Evolutionary conservation across 2,888 invertebrate species (phyloP), one percentile per base, ranked within the genome.

Genomic region (Himalopsyche tibetana): DNA sequence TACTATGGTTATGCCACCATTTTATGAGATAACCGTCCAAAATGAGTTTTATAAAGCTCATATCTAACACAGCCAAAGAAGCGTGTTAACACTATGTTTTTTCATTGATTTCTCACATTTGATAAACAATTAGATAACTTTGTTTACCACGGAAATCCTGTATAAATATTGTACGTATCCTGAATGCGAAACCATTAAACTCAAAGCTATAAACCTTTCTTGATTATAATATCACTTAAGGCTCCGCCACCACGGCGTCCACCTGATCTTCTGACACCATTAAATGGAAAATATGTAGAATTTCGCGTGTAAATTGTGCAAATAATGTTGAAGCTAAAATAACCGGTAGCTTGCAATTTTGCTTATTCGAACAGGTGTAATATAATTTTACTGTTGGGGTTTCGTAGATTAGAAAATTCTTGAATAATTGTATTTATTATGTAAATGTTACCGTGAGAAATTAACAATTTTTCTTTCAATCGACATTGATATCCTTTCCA

Each of bases 261-360:
- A 15, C 15, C 51, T 36, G 9, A 69, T 19, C 19, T 36, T 74
- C 11, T 28, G 74, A 36, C 74, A 9, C 74, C 15, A 38, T 38
- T 15, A 38, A 36, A 15, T 38, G 38, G 12, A 74, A 74, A 74
- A 74, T 74, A 74, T 38, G 74, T 74, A 12, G 69, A 74, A 74
- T 74, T 74, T 19, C 12, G 19, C 36, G 38, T 74, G 36, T 11
- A 74, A 74, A 36, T 74, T 74, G 38, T 36, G 4, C 36, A 74
- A 74, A 74, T 38, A 74, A 12, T 38, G 9, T 12, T 15, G 51
- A 11, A 36, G 15, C 38, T 36, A 12, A 4, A 74, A 15, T 74
- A 74, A 74, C 0, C 74, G 36, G 38, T 38, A 74, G 74, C 38
- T 38, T 5, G 11, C 15, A 36, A 74, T 6, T 38, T 74, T 74